These are phyloP conservation scores for Conus canariensis DNA, from an alignment of 2,888 invertebrate species.

Conservation along the genomic window DNA sequence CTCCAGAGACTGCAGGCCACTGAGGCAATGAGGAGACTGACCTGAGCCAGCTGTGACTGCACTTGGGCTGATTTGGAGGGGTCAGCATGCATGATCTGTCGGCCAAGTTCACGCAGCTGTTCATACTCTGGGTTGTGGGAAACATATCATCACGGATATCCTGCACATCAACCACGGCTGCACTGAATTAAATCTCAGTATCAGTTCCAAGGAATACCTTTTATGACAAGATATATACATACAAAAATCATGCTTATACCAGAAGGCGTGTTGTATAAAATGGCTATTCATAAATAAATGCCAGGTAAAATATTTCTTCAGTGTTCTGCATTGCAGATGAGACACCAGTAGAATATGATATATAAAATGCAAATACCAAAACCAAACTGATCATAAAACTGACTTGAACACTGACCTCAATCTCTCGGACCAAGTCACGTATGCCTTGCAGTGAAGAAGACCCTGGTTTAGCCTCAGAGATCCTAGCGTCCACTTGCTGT, in stretches of 20 bases:
- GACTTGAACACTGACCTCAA: conserved; percentile 61
- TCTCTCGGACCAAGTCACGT: conserved; percentile 68
- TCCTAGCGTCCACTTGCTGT: conserved; percentile 63
- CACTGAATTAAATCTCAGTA: no score
- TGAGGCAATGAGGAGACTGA: not conserved
- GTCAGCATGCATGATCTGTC: conserved; percentile 72
- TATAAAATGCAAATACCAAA: no score
- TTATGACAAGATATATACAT: not conserved
- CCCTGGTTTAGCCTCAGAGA: conserved; percentile 56
- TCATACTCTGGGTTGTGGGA: conserved; percentile 78
- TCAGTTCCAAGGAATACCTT: not conserved
- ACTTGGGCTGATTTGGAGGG: conserved; percentile 61
- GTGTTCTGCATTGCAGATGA: no score
- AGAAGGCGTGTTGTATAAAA: not conserved
- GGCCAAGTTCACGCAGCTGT: conserved; percentile 90
- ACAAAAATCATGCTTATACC: not conserved
- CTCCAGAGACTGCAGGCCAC: no score
- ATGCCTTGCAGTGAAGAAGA: conserved; percentile 68
- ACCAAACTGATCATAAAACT: no score
- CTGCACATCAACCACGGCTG: conserved; percentile 48
- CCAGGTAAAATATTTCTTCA: not conserved
- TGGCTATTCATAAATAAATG: not conserved
- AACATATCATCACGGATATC: conserved; percentile 71
- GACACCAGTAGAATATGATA: no score
- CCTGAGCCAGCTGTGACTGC: conserved; percentile 63